Percentiles rank a stretch among this genome's conserved stretches.
Conservation (phyloP, 2,888 invertebrate species). For the Melipona beecheii region DNA sequence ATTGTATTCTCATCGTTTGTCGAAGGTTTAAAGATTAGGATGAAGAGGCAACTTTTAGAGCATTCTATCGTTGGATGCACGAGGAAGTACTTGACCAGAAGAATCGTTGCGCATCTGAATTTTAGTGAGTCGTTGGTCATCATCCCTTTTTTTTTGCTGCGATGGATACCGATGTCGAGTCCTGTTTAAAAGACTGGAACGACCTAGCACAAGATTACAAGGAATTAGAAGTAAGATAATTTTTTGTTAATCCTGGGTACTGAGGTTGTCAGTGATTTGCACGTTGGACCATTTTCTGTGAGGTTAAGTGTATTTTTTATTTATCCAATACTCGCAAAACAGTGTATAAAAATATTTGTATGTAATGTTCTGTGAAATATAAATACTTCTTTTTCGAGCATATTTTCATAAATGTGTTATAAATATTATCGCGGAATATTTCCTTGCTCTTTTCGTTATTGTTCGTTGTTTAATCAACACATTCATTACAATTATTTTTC, state of each 20-base stretch:
- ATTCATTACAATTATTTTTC: neutral
- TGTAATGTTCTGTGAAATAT: neutral
- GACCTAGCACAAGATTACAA: slow-evolving; percentile 92
- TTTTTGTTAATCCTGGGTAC: slow-evolving; percentile 14
- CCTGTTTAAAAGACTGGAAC: slow-evolving; percentile 90
- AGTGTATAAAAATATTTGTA: slow-evolving; percentile 6
- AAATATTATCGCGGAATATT: neutral
- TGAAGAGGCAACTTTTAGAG: neutral
- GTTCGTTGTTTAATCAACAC: slow-evolving; percentile 3
- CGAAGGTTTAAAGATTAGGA: slow-evolving; percentile 17
- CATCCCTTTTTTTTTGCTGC: slow-evolving; percentile 21
- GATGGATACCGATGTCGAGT: slow-evolving; percentile 87
- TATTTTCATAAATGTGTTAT: neutral
- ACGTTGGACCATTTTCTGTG: slow-evolving; percentile 41
- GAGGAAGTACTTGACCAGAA: slow-evolving; percentile 6
- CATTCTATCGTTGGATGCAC: slow-evolving; percentile 33
- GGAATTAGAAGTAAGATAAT: slow-evolving; percentile 89
- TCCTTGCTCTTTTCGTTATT: neutral
- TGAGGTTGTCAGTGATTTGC: slow-evolving; percentile 21
- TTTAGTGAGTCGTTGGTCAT: slow-evolving; percentile 16
- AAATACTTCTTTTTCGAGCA: neutral
- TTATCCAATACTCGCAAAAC: slow-evolving; percentile 11
- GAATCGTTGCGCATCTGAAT: slow-evolving; percentile 22
- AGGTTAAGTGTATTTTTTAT: slow-evolving; percentile 56
- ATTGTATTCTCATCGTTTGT: slow-evolving; percentile 42